A percentile compares a stretch with the other conserved stretches of the same genome.
Conservation (phyloP, 2,888 invertebrate species). For the Ferdinandea cuprea region DNA sequence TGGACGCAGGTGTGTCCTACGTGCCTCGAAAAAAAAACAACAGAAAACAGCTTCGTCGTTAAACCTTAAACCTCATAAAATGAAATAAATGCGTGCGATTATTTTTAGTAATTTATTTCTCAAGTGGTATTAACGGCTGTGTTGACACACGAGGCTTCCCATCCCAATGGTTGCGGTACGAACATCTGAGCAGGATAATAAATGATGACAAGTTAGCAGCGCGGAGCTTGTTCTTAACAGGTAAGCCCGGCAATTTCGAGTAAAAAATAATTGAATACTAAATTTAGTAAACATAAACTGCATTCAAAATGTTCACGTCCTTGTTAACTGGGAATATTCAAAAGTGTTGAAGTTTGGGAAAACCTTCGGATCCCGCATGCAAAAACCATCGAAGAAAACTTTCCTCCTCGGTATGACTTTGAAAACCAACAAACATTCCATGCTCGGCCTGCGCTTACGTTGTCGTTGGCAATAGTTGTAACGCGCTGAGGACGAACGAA, state of each 20-base stretch:
- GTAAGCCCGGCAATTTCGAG: neutral
- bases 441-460: constrained; percentile 26
- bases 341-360: constrained; percentile 44
- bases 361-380: constrained; percentile 1
- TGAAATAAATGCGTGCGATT: constrained; percentile 75
- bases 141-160: constrained; percentile 69
- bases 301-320: constrained; percentile 36
- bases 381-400: constrained; percentile 34
- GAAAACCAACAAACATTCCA: constrained; percentile 67
- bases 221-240: constrained; percentile 31
- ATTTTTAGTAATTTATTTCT: constrained; percentile 74
- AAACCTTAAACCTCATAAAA: constrained; percentile 74
- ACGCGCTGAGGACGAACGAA: neutral
- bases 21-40: constrained; percentile 28
- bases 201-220: constrained; percentile 40
- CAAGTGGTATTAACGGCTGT: constrained; percentile 70
- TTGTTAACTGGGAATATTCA: constrained; percentile 58
- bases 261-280: constrained; percentile 48
- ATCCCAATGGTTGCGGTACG: neutral
- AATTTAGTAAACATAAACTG: constrained; percentile 40
- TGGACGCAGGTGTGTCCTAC: constrained; percentile 69
- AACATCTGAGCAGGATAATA: constrained; percentile 48
- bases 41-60: constrained; percentile 33
- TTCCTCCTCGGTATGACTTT: constrained; percentile 51
- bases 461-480: constrained; percentile 44